Conservation (phyloP, 2,797 vertebrate genomes). For the Toxotes lorentzi region DNA sequence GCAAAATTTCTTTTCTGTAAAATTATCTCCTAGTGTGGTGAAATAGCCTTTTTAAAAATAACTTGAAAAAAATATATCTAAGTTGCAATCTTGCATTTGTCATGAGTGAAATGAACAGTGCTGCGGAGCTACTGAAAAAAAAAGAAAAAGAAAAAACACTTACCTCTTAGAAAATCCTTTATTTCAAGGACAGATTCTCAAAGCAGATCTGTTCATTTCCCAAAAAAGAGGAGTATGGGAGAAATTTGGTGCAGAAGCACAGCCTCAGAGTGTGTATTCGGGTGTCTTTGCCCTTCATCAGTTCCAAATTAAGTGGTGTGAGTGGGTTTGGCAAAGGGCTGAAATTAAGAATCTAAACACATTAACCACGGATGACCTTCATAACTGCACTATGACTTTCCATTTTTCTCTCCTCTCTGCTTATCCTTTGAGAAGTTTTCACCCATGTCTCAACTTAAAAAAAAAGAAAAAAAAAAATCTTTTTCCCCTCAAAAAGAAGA, state of each 20-base stretch:
- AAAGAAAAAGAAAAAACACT: constrained; percentile 1
- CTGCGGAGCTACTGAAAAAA: constrained; percentile 14
- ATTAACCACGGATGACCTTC: constrained; percentile 70
- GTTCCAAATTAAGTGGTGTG: constrained; percentile 17
- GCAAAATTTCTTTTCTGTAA: constrained; percentile 15
- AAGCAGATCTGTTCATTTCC: constrained; percentile 15
- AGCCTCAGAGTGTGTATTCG: background rate
- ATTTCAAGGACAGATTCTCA: constrained; percentile 27
- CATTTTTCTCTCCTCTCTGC: constrained; percentile 17
- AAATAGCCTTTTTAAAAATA: constrained; percentile 26
- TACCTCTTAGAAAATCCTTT: constrained; percentile 32
- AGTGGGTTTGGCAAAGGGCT: constrained; percentile 43
- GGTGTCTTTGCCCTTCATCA: constrained; percentile 33
- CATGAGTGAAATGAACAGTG: constrained; percentile 38
- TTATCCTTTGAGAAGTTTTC: constrained; percentile 10
- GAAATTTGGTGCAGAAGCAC: background rate
- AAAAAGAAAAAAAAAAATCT: background rate
- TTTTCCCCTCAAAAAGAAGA: background rate
- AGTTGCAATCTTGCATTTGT: constrained; percentile 38
- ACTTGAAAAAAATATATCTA: constrained; percentile 17
- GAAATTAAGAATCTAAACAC: constrained; percentile 62
- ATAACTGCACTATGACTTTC: constrained; percentile 17
- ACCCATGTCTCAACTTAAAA: background rate
- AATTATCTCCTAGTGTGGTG: constrained; percentile 20
- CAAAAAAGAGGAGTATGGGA: background rate